phyloP scores from a whole-genome alignment of 2,888 invertebrate genomes.

The Phengaris alcon region DNA sequence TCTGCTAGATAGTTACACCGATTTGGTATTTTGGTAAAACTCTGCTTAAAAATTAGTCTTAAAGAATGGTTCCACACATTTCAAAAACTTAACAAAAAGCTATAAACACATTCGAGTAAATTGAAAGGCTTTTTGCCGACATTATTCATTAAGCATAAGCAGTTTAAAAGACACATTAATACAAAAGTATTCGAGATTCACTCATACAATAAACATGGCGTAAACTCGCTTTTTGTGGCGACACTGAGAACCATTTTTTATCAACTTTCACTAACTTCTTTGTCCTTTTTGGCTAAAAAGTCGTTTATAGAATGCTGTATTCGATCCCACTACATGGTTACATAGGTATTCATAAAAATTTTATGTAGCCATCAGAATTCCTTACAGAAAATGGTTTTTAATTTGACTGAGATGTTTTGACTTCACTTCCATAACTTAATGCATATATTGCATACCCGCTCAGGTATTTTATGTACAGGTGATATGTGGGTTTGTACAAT shows the following conservation, averaged over 20 bases:
- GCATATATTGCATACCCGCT: not conserved
- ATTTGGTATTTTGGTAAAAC: too few species aligned
- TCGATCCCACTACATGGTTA: constrained; percentile 23
- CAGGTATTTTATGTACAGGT: not conserved
- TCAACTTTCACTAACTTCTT: constrained; percentile 37
- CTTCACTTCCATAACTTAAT: not conserved
- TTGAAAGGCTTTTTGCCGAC: constrained; percentile 42
- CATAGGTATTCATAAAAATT: not conserved
- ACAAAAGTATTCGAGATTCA: constrained; percentile 58
- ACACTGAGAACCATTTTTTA: constrained; percentile 54
- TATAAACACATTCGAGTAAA: constrained; percentile 29
- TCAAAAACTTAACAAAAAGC: constrained; percentile 7
- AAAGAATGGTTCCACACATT: not conserved
- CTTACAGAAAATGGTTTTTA: not conserved
- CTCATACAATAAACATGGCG: constrained; percentile 77
- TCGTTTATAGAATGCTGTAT: constrained; percentile 19
- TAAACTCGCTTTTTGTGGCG: constrained; percentile 55
- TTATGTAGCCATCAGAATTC: not conserved
- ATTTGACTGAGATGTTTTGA: not conserved
- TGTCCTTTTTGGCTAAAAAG: constrained; percentile 10
- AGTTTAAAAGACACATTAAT: constrained; percentile 39
- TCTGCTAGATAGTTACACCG: too few species aligned
- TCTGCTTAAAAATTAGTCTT: not conserved
- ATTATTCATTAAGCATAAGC: constrained; percentile 72
- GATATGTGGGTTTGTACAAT: too few species aligned